Conservation (phyloP, 2,113 vertebrate species). For the Haemorhous mexicanus region DNA sequence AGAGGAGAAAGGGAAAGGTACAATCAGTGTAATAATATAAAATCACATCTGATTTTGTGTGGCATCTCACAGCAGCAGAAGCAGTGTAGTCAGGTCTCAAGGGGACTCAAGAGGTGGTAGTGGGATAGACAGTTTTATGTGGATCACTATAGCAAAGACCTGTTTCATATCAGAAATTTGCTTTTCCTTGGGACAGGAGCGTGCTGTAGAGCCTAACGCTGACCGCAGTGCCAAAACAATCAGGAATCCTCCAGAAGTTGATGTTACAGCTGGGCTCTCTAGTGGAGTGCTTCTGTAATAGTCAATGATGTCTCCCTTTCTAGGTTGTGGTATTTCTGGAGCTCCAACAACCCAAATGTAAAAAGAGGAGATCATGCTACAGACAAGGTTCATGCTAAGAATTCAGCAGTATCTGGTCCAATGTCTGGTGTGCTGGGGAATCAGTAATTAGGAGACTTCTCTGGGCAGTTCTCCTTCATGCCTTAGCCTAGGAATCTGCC, state of each 20-base stretch:
- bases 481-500: too few relatives aligned
- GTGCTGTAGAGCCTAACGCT: background rate
- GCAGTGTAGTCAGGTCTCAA: background rate
- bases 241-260: background rate
- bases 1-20: background rate
- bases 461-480: too few relatives aligned
- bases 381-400: background rate
- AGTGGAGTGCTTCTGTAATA: too few relatives aligned
- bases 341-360: background rate
- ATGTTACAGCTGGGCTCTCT: too few relatives aligned
- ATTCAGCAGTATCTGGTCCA: too few relatives aligned
- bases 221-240: background rate
- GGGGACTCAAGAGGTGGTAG: background rate
- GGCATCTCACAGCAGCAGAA: background rate
- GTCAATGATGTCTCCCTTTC: background rate
- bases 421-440: too few relatives aligned
- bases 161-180: background rate
- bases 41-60: background rate
- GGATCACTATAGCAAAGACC: background rate
- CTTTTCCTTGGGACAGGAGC: background rate
- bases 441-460: too few relatives aligned
- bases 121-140: background rate
- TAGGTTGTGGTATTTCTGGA: background rate
- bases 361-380: background rate
- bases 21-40: background rate